Evolutionary conservation across 2,113 vertebrate genomes (phyloP).

Genomic region (Scartelaos histophorus): DNA sequence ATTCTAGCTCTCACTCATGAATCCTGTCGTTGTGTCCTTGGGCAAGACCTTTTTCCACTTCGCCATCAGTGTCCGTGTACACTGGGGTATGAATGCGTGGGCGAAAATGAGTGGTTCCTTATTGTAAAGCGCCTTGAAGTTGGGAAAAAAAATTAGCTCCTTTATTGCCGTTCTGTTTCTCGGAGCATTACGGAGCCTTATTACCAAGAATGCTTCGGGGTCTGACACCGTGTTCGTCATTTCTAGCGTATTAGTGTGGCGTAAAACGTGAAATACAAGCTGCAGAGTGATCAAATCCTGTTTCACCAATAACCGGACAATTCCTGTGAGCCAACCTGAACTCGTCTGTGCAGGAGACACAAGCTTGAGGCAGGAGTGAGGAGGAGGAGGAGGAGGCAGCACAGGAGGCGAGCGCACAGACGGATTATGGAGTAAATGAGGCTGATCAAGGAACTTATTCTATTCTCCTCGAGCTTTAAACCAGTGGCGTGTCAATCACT

Average conservation of each 20-base stretch:
- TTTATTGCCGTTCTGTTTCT: background rate
- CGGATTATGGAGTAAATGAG: background rate
- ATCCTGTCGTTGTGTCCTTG: no score
- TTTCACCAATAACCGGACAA: background rate
- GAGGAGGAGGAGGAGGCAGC: background rate
- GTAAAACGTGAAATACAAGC: background rate
- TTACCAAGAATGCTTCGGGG: background rate
- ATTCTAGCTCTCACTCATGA: no score
- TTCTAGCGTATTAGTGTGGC: background rate
- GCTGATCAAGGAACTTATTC: background rate
- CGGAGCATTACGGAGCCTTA: no score
- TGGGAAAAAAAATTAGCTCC: no score
- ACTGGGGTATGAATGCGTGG: no score
- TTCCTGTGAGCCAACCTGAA: background rate
- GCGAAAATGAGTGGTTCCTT: no score
- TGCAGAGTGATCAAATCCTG: background rate
- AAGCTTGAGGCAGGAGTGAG: background rate
- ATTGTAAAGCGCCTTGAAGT: no score
- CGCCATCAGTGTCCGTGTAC: no score
- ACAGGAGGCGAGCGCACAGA: background rate
- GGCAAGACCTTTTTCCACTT: no score
- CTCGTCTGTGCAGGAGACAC: background rate
- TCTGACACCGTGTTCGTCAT: background rate
- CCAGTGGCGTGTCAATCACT: background rate
- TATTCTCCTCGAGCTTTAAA: background rate